phyloP scores from a whole-genome alignment of 2,888 invertebrate genomes.

The Byasa hedistus region DNA sequence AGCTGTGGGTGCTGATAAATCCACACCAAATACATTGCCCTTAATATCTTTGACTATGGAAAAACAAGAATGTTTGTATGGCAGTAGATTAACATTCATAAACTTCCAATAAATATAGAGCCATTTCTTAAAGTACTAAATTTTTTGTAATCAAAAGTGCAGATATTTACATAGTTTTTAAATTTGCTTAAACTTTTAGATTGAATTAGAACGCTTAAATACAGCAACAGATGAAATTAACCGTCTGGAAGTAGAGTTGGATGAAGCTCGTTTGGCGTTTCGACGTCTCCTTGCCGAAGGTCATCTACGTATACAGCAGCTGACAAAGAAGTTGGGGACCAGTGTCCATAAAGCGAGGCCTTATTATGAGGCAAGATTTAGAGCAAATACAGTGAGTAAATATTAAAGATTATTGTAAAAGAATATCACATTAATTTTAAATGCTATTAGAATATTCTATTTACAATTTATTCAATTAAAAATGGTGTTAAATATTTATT shows the following conservation, averaged over 20 bases:
- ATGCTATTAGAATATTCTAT: too few species aligned
- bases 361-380: conserved; percentile 93
- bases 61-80: too few species aligned
- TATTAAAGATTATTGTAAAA: background rate
- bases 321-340: conserved; percentile 89
- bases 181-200: conserved; percentile 7
- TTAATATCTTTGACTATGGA: too few species aligned
- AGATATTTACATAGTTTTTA: background rate
- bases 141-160: background rate
- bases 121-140: background rate
- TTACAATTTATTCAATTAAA: too few species aligned
- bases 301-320: conserved; percentile 87
- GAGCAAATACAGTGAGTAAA: conserved; percentile 87
- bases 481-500: too few species aligned
- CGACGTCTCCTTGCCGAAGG: conserved; percentile 90
- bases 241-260: conserved; percentile 92
- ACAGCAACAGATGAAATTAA: conserved; percentile 96
- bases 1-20: too few species aligned
- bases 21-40: too few species aligned
- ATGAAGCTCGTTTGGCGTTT: conserved; percentile 90
- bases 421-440: background rate
- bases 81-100: too few species aligned
- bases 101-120: too few species aligned
- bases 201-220: conserved; percentile 92
- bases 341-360: conserved; percentile 93